These are phyloP conservation scores for Hydropsyche betteni DNA, from an alignment of 2,888 invertebrate species.

Conservation along the genomic window DNA sequence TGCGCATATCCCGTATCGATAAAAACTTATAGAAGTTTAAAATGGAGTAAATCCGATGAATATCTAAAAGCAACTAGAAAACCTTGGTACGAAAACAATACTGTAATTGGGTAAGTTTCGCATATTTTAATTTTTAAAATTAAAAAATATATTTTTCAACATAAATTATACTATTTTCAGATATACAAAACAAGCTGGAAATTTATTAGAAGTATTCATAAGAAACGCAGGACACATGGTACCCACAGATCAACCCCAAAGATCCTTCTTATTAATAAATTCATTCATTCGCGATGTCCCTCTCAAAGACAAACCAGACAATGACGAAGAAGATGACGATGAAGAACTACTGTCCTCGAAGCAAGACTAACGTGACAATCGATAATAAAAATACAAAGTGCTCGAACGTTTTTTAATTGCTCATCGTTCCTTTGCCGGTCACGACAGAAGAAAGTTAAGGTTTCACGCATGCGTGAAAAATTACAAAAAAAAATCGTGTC, in stretches of 20 bases:
- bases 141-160: not conserved
- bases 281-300: conserved; percentile 57
- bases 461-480: no score
- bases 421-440: no score
- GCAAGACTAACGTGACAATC: no score
- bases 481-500: no score
- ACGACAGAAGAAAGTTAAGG: no score
- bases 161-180: conserved; percentile 50
- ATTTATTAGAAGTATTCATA: conserved; percentile 59
- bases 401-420: no score
- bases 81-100: conserved; percentile 42
- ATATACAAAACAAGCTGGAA: conserved; percentile 57
- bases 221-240: conserved; percentile 64
- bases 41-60: conserved; percentile 62
- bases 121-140: not conserved
- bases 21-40: conserved; percentile 61
- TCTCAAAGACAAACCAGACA: conserved; percentile 13
- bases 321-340: not conserved
- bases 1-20: conserved; percentile 73
- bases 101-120: conserved; percentile 44
- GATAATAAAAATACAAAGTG: no score
- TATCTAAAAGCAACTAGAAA: conserved; percentile 59
- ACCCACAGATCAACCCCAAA: conserved; percentile 61
- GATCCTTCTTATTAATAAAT: conserved; percentile 60
- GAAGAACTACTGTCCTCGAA: not conserved